Evolutionary conservation across 2,888 invertebrate genomes (phyloP), one percentile per base, ranked within the genome.

Genomic region (Callyntrura sp.): DNA sequence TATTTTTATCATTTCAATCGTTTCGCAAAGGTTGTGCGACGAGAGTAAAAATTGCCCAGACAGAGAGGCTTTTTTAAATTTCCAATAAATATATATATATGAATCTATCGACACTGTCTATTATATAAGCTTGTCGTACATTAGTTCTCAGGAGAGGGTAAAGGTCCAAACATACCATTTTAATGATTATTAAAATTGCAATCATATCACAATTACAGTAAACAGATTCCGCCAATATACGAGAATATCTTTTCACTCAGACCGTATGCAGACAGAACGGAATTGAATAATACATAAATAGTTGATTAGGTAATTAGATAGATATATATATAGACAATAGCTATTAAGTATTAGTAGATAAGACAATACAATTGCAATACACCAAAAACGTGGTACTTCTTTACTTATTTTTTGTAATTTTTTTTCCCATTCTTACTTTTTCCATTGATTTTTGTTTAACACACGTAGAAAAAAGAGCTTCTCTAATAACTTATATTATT

Each of bases 151-250:
- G 48, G 48, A 76, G 14, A 55, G 51, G 51, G 51, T 76, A 76
- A n/a, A 76, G 51, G 23, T 45, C 43, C n/a, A 45, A 51, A 28
- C 51, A 76, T 76, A 1, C 45, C 45, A 45, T 73, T n/a, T n/a
- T 45, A 73, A 73, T 73, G 45, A 62, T 62, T 12, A 73, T 73
- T 28, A 73, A 5, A 73, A 23, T 73, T 35, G 45, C 73, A 14
- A 65, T 70, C 43, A 70, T 76, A 76, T 76, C 76, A 76, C 76
- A 76, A 20, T 76, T 76, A 51, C 73, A 76, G 6, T 76, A 76
- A 76, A 20, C 17, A 76, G 51, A 76, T 48, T 76, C 23, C 11
- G 25, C 76, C 76, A 55, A 55, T 76, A 14, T 51, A 51, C 51
- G 73, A 14, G n/a, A 17, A 73, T 20, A 48, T 45, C 23, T n/a